Conservation (phyloP, 2,888 invertebrate species). For the Macaria liturata region DNA sequence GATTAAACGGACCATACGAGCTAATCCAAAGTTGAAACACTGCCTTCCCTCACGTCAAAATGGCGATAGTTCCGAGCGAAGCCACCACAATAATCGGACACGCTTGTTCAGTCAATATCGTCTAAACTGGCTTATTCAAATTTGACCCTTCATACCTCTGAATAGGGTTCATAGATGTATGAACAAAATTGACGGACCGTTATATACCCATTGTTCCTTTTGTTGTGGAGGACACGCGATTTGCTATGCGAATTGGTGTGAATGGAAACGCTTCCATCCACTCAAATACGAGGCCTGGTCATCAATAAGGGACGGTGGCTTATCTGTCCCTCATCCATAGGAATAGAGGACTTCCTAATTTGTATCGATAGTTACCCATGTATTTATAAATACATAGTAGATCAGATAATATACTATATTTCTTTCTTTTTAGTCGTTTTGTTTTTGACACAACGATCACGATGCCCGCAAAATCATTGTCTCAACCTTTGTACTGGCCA, state of each 20-base stretch:
- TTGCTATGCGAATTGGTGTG: conserved; percentile 31
- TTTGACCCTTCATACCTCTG: conserved; percentile 6
- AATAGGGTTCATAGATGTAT: conserved; percentile 14
- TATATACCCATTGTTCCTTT: conserved; percentile 27
- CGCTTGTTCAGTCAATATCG: conserved; percentile 25
- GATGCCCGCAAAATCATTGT: too few species aligned
- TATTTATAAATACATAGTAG: too few species aligned
- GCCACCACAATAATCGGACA: conserved; percentile 25
- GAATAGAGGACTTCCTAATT: too few species aligned
- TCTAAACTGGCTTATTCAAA: conserved; percentile 1
- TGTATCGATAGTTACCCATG: too few species aligned
- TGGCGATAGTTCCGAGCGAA: conserved; percentile 17
- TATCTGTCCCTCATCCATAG: background rate
- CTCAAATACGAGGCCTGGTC: conserved; percentile 12
- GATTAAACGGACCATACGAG: too few species aligned
- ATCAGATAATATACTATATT: too few species aligned
- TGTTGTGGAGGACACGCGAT: conserved; percentile 29
- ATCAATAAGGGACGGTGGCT: conserved; percentile 7
- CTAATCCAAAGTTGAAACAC: background rate
- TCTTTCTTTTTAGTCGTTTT: too few species aligned
- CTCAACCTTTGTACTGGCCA: too few species aligned
- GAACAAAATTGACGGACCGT: conserved; percentile 25
- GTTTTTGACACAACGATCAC: too few species aligned
- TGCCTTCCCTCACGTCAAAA: conserved; percentile 11
- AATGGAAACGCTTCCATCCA: conserved; percentile 22